Evolutionary conservation across 2,888 invertebrate genomes (phyloP).

Genomic region (Andrena bucephala): DNA sequence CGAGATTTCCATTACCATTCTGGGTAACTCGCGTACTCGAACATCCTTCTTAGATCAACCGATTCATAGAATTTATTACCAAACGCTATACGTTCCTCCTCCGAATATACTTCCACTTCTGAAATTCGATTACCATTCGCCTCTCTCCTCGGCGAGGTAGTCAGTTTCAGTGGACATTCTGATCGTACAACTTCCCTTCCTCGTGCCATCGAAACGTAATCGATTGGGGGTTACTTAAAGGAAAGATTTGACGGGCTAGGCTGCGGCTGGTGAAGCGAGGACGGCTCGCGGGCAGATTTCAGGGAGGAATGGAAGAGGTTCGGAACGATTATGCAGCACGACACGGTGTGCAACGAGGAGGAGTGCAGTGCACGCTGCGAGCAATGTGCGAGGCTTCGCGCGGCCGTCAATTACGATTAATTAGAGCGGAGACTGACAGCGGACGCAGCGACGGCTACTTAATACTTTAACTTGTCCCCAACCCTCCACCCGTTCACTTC

Average conservation of each 20-base stretch:
- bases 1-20: no score
- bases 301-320: constrained; percentile 58
- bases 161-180: no score
- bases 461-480: constrained; percentile 82
- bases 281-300: constrained; percentile 48
- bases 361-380: constrained; percentile 59
- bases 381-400: constrained; percentile 83
- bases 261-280: not conserved
- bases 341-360: constrained; percentile 58
- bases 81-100: no score
- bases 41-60: no score
- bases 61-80: no score
- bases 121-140: no score
- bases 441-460: constrained; percentile 84
- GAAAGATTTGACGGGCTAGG: not conserved
- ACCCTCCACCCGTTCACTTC: constrained; percentile 73
- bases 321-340: constrained; percentile 69
- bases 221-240: not conserved
- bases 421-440: constrained; percentile 85
- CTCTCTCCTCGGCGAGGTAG: no score
- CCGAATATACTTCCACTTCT: no score
- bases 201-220: not conserved
- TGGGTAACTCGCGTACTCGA: no score
- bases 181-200: not conserved
- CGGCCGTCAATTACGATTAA: constrained; percentile 85